Conservation (phyloP, 1,140 invertebrate species). For the Drosophila fuyamai region DNA sequence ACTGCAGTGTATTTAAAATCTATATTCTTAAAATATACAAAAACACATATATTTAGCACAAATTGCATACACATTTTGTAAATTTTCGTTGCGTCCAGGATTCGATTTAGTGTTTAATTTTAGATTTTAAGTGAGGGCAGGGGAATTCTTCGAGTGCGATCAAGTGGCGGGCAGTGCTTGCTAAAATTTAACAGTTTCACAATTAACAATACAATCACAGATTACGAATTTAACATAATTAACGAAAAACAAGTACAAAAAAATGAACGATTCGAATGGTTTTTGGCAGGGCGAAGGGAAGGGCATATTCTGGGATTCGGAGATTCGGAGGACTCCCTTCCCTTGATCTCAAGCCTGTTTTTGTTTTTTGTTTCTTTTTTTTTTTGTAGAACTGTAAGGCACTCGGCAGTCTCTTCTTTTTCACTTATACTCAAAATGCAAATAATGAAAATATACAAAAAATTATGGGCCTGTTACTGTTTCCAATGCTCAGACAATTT, state of each 20-base stretch:
- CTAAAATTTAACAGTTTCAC: slow-evolving; percentile 31
- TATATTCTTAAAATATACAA: slow-evolving; percentile 8
- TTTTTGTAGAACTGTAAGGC: slow-evolving; percentile 20
- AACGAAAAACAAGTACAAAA: slow-evolving; percentile 19
- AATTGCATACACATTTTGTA: slow-evolving; percentile 19
- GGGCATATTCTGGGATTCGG: background rate
- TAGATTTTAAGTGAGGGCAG: slow-evolving; percentile 3
- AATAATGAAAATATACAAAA: slow-evolving; percentile 5
- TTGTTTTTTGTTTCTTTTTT: background rate
- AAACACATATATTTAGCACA: slow-evolving; percentile 21
- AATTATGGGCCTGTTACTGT: slow-evolving; percentile 11
- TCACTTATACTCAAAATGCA: slow-evolving; percentile 31
- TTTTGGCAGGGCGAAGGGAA: background rate
- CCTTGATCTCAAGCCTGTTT: background rate
- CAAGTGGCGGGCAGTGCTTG: slow-evolving; percentile 46
- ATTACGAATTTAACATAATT: slow-evolving; percentile 53
- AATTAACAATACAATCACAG: slow-evolving; percentile 72
- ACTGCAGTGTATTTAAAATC: slow-evolving; percentile 4
- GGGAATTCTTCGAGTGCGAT: slow-evolving; percentile 17
- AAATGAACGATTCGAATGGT: slow-evolving; percentile 5
- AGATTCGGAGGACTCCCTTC: slow-evolving; percentile 3
- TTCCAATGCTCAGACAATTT: background rate
- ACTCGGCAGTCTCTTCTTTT: slow-evolving; percentile 38
- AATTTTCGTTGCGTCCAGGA: slow-evolving; percentile 4
- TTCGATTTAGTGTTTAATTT: slow-evolving; percentile 2